Conservation (phyloP, 2,113 vertebrate species). For the Chlorodrepanis virens region DNA sequence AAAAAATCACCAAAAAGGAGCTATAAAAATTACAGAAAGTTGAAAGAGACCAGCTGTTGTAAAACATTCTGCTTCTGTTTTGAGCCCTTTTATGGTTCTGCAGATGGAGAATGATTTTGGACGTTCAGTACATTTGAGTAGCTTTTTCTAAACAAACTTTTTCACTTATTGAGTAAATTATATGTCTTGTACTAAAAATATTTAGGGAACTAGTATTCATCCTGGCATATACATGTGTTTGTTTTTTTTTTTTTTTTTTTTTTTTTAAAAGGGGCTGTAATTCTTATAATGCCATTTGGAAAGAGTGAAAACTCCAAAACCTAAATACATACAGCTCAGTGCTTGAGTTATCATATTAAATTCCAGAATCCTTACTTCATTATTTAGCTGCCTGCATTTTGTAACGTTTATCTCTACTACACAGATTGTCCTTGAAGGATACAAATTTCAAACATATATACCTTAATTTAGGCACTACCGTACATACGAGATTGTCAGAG, state of each 20-base stretch:
- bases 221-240: not conserved
- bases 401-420: constrained; percentile 27
- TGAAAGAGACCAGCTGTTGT: constrained; percentile 61
- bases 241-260: not conserved
- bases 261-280: not conserved
- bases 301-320: not conserved
- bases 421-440: constrained; percentile 43
- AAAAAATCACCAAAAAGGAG: not conserved
- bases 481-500: not conserved
- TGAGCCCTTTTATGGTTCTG: constrained; percentile 62
- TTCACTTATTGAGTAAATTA: constrained; percentile 28
- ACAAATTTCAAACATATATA: constrained; percentile 21
- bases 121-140: not conserved
- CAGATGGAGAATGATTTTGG: constrained; percentile 53
- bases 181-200: constrained; percentile 43
- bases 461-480: constrained; percentile 7
- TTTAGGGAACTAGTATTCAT: constrained; percentile 7
- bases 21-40: constrained; percentile 16
- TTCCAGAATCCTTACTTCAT: constrained; percentile 40
- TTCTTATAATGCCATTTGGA: not conserved
- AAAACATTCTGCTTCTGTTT: constrained; percentile 45
- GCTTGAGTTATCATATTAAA: constrained; percentile 1
- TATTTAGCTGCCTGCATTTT: constrained; percentile 30
- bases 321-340: not conserved
- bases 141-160: constrained; percentile 57